phyloP scores from a whole-genome alignment of 2,888 invertebrate species.

The Perizoma flavofasciatum region DNA sequence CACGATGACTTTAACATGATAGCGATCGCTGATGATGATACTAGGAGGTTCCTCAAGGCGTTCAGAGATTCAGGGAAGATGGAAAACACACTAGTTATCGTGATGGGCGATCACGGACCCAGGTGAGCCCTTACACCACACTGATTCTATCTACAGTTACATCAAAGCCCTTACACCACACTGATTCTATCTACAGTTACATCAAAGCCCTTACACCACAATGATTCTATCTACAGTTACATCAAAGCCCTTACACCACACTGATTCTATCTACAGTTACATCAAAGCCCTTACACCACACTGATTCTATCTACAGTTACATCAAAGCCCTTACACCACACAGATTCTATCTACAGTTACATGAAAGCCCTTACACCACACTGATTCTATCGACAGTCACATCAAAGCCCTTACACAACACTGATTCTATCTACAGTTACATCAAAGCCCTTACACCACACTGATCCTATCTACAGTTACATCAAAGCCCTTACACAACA shows the following conservation, averaged over 20 bases:
- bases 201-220: background rate
- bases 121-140: background rate
- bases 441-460: background rate
- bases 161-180: background rate
- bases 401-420: background rate
- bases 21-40: constrained; percentile 89
- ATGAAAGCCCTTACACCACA: background rate
- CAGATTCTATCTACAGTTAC: too few relatives aligned
- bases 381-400: too few relatives aligned
- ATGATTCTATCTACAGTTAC: too few relatives aligned
- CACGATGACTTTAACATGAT: constrained; percentile 94
- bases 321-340: background rate
- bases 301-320: too few relatives aligned
- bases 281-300: background rate
- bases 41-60: constrained; percentile 85
- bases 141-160: too few relatives aligned
- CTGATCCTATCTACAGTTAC: too few relatives aligned
- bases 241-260: background rate
- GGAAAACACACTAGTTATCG: constrained; percentile 91
- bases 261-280: too few relatives aligned
- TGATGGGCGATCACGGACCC: constrained; percentile 97
- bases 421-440: too few relatives aligned
- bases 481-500: background rate
- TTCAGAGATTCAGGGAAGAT: constrained; percentile 85
- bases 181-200: too few relatives aligned